Conservation (phyloP, 2,113 vertebrate genomes). For the Xiphias gladius region DNA sequence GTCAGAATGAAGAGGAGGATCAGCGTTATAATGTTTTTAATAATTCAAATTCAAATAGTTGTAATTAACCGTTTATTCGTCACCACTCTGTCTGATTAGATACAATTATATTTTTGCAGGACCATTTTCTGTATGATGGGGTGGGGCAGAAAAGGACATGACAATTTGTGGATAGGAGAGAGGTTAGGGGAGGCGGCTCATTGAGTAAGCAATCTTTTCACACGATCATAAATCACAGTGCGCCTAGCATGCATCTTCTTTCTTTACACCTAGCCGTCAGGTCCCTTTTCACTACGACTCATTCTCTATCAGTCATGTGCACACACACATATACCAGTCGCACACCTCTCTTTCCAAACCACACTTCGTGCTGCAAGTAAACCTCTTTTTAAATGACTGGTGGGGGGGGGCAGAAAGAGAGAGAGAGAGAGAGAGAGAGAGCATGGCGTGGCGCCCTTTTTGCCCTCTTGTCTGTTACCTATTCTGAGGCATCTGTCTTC, state of each 20-base stretch:
- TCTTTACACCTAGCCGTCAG: conserved; percentile 84
- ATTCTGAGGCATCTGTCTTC: conserved; percentile 75
- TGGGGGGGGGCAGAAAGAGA: background rate
- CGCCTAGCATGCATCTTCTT: conserved; percentile 81
- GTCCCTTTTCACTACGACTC: conserved; percentile 84
- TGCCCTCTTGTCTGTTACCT: conserved; percentile 66
- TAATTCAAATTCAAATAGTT: background rate
- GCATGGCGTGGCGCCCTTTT: conserved; percentile 36
- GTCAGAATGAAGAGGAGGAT: background rate
- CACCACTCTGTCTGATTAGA: background rate
- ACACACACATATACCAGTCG: background rate
- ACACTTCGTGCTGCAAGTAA: conserved; percentile 30
- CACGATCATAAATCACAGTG: conserved; percentile 90
- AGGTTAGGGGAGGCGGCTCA: conserved; percentile 66
- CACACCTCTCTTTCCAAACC: conserved; percentile 51
- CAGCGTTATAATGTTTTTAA: background rate
- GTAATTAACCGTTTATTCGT: background rate
- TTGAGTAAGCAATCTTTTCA: conserved; percentile 88
- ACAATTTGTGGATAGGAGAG: conserved; percentile 47
- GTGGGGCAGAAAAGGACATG: background rate
- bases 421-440: background rate
- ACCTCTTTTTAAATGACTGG: conserved; percentile 48
- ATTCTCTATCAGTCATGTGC: conserved; percentile 41
- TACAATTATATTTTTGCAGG: background rate
- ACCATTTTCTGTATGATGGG: conserved; percentile 39